Evolutionary conservation across 2,113 vertebrate genomes (phyloP).

Genomic region (Platysternon megacephalum): DNA sequence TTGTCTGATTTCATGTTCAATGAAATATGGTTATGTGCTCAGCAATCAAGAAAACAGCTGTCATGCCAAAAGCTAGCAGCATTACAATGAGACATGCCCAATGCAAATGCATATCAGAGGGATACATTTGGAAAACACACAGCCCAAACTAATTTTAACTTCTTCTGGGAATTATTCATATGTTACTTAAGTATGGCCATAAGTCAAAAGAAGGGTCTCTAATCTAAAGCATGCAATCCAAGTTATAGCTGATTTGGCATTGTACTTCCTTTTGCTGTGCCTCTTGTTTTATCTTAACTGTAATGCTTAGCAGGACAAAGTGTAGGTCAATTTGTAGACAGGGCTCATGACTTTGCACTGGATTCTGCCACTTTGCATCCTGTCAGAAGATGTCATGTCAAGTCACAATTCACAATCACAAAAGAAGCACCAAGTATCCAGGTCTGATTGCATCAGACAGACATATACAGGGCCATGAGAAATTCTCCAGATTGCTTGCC

Average conservation of each 20-base stretch:
- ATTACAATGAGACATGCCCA: accelerated
- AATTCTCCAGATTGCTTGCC: background rate
- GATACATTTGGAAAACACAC: background rate
- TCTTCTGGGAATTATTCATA: background rate
- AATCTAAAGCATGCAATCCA: background rate
- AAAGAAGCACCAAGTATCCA: background rate
- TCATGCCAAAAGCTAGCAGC: background rate
- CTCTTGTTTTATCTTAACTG: accelerated
- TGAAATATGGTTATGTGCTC: background rate
- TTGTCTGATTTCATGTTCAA: background rate
- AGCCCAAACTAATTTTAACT: background rate
- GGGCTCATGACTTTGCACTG: background rate
- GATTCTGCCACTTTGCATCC: background rate
- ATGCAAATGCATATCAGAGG: background rate
- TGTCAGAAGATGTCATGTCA: background rate
- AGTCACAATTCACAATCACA: background rate
- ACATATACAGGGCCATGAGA: constrained; percentile 1
- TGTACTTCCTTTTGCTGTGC: background rate
- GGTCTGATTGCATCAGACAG: background rate
- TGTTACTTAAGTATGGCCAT: background rate
- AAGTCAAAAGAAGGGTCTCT: background rate
- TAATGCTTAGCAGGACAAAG: background rate
- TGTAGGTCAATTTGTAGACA: accelerated
- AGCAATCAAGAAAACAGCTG: background rate
- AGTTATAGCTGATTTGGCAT: accelerated